Evolutionary conservation across 2,888 invertebrate genomes (phyloP).

Genomic region (Drosophila dives): DNA sequence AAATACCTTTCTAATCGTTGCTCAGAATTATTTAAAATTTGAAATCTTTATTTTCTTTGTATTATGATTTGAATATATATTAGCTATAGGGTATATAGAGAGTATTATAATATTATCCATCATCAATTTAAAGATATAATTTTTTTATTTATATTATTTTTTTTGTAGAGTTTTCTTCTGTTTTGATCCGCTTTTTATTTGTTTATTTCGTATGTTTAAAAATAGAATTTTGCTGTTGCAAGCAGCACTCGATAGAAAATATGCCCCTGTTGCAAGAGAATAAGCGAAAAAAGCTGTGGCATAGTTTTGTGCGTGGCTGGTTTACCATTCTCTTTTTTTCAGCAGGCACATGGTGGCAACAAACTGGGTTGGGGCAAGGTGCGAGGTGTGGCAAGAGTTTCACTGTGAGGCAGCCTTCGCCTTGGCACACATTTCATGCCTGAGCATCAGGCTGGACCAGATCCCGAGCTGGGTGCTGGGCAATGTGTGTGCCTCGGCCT

Average conservation of each 20-base stretch:
- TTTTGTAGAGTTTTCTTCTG: not conserved
- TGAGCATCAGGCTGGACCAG: not conserved
- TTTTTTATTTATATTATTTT: not conserved
- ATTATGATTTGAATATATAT: not conserved
- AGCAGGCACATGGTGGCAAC: conserved; percentile 7
- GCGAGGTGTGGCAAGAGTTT: conserved; percentile 12
- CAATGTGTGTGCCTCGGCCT: not conserved
- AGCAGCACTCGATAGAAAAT: not conserved
- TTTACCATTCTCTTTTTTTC: conserved; percentile 54
- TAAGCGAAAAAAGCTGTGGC: conserved; percentile 30
- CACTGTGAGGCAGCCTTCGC: conserved; percentile 70
- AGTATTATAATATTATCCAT: not conserved
- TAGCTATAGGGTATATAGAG: not conserved
- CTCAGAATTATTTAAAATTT: not conserved
- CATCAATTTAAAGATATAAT: not conserved
- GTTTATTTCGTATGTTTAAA: not conserved
- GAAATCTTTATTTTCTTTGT: not conserved
- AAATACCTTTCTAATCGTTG: not conserved
- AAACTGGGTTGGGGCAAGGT: conserved; percentile 1
- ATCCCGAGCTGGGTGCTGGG: not conserved
- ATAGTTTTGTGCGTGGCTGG: conserved; percentile 56
- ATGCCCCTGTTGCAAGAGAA: not conserved
- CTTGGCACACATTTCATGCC: conserved; percentile 76
- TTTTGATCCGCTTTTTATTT: not conserved
- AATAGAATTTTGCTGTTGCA: not conserved